A percentile compares a stretch with the other conserved stretches of the same genome.
Conservation (phyloP, 1,140 invertebrate genomes). For the Drosophila takahashii region DNA sequence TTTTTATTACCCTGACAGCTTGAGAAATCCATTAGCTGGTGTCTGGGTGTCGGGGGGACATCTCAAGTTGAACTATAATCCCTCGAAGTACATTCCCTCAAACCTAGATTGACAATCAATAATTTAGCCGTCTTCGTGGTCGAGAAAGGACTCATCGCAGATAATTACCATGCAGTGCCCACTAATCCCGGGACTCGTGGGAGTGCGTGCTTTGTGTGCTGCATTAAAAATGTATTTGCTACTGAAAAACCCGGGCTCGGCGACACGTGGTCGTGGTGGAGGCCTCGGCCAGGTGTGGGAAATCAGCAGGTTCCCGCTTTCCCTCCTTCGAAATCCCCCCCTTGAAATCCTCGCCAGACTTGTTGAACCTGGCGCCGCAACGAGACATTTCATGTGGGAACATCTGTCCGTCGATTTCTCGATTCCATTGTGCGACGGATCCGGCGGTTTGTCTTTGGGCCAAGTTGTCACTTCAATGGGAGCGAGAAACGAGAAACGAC, state of each 20-base stretch:
- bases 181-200: conserved; percentile 45
- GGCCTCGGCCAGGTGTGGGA: conserved; percentile 30
- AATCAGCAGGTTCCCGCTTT: not conserved
- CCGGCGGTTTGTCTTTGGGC: conserved; percentile 15
- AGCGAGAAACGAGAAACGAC: conserved; percentile 19
- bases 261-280: conserved; percentile 25
- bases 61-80: conserved; percentile 15
- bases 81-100: conserved; percentile 6
- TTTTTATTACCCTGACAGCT: not conserved
- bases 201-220: conserved; percentile 25
- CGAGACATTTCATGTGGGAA: conserved; percentile 9
- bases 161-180: conserved; percentile 48
- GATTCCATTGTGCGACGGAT: conserved; percentile 33
- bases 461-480: conserved; percentile 19
- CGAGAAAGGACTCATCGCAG: conserved; percentile 40
- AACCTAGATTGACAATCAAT: conserved; percentile 44
- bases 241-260: conserved; percentile 47
- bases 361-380: conserved; percentile 33
- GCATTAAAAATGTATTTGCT: conserved; percentile 62
- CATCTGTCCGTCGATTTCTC: conserved; percentile 25
- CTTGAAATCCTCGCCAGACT: conserved; percentile 22
- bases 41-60: conserved; percentile 11
- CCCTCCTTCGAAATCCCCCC: not conserved
- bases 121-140: conserved; percentile 31
- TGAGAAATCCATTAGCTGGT: conserved; percentile 16